phyloP scores from a whole-genome alignment of 2,888 invertebrate genomes.

The Ametastegia equiseti region DNA sequence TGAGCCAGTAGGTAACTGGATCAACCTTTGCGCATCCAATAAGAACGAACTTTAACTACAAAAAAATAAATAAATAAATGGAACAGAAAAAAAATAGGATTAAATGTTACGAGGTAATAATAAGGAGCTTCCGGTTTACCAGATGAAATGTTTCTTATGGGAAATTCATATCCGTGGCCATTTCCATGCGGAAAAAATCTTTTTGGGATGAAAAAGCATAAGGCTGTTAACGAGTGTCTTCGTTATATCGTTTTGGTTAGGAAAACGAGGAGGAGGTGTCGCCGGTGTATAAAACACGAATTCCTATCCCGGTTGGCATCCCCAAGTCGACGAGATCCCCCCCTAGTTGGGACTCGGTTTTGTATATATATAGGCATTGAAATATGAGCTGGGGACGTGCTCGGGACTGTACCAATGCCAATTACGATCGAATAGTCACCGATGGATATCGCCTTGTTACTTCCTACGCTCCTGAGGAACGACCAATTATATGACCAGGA shows the following conservation, averaged over 20 bases:
- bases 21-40: constrained; percentile 21
- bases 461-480: constrained; percentile 27
- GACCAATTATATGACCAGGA: constrained; percentile 21
- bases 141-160: too few species aligned
- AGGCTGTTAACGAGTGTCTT: too few species aligned
- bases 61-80: too few species aligned
- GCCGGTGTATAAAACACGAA: constrained; percentile 67
- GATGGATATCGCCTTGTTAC: constrained; percentile 76
- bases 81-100: constrained; percentile 47
- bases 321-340: constrained; percentile 60
- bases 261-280: constrained; percentile 66
- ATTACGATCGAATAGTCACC: constrained; percentile 75
- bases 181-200: too few species aligned
- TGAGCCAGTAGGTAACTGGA: constrained; percentile 47
- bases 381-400: constrained; percentile 36
- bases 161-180: too few species aligned
- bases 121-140: too few species aligned
- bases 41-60: not conserved
- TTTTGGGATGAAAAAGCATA: too few species aligned
- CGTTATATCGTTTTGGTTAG: not conserved
- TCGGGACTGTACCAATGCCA: constrained; percentile 63
- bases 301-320: constrained; percentile 63
- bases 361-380: constrained; percentile 30
- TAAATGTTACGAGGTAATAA: too few species aligned
- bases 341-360: constrained; percentile 50